A percentile compares a stretch with the other conserved stretches of the same genome.
These are phyloP conservation scores for Drosophila nigrodunni DNA, from an alignment of 1,140 invertebrate species.

Conservation along the genomic window DNA sequence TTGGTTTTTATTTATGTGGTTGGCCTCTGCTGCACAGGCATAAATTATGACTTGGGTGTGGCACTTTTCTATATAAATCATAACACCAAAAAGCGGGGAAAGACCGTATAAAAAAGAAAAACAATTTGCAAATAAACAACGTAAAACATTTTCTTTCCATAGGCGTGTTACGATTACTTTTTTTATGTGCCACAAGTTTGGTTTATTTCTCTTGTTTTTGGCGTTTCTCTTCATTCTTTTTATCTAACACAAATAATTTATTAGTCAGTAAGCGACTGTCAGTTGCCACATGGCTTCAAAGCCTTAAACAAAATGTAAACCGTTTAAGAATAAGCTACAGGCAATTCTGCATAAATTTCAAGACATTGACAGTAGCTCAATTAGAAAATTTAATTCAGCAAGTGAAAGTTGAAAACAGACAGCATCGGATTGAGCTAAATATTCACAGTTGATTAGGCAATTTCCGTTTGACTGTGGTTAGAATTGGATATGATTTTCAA, in stretches of 20 bases:
- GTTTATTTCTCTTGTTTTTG: slow-evolving; percentile 22
- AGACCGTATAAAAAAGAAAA: slow-evolving; percentile 37
- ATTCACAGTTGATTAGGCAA: slow-evolving; percentile 53
- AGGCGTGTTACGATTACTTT: slow-evolving; percentile 30
- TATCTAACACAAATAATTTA: slow-evolving; percentile 68
- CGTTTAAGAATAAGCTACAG: slow-evolving; percentile 51
- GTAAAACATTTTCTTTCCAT: slow-evolving; percentile 58
- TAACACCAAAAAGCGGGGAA: slow-evolving; percentile 22
- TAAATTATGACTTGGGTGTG: slow-evolving; percentile 68
- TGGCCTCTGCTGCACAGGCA: slow-evolving; percentile 40
- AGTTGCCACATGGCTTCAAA: slow-evolving; percentile 56
- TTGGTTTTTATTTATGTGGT: slow-evolving; percentile 38
- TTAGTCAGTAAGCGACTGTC: slow-evolving; percentile 51
- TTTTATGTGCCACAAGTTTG: slow-evolving; percentile 64
- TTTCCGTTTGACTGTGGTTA: slow-evolving; percentile 28
- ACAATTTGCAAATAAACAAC: slow-evolving; percentile 65
- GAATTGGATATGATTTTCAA: slow-evolving; percentile 16
- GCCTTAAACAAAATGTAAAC: slow-evolving; percentile 11
- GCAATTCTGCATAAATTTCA: slow-evolving; percentile 35
- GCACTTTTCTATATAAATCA: slow-evolving; percentile 65
- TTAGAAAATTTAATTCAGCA: slow-evolving; percentile 76
- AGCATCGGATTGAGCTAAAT: slow-evolving; percentile 3
- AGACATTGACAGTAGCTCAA: slow-evolving; percentile 53
- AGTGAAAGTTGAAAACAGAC: slow-evolving; percentile 12
- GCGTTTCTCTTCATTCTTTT: slow-evolving; percentile 8